A percentile compares a stretch with the other conserved stretches of the same genome.
These are phyloP conservation scores for Catotricha subobsoleta DNA, from an alignment of 2,888 invertebrate species.

Conservation along the genomic window DNA sequence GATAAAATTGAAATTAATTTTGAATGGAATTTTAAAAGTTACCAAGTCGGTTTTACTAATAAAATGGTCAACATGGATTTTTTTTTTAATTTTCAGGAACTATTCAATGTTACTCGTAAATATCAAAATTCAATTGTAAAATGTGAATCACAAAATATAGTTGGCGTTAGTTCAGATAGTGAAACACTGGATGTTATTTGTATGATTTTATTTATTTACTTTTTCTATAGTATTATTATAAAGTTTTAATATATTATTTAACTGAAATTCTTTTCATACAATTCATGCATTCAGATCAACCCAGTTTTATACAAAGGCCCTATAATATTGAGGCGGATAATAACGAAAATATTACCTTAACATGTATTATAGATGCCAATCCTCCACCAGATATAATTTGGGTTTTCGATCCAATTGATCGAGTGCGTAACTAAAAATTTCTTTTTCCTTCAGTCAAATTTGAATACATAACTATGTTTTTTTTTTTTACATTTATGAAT, in stretches of 20 bases:
- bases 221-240: no score
- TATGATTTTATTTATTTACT: no score
- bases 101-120: conserved; percentile 63
- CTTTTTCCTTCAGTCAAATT: background rate
- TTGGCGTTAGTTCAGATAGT: conserved; percentile 81
- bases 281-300: conserved; percentile 44
- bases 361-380: conserved; percentile 81
- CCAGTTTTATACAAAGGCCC: conserved; percentile 58
- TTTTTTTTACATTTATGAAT: background rate
- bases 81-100: conserved; percentile 30
- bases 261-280: background rate
- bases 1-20: no score
- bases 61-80: background rate
- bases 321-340: conserved; percentile 66
- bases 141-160: conserved; percentile 83
- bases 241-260: background rate
- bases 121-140: conserved; percentile 74
- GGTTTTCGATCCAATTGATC: conserved; percentile 66
- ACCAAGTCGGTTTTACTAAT: background rate
- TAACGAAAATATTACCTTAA: conserved; percentile 58
- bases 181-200: conserved; percentile 78
- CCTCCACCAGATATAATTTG: conserved; percentile 64
- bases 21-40: background rate
- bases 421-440: conserved; percentile 23
- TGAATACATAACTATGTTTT: background rate